Evolutionary conservation across 1,140 invertebrate species (phyloP), one percentile per base, ranked within the genome.

Genomic region (Branchinecta lindahli): DNA sequence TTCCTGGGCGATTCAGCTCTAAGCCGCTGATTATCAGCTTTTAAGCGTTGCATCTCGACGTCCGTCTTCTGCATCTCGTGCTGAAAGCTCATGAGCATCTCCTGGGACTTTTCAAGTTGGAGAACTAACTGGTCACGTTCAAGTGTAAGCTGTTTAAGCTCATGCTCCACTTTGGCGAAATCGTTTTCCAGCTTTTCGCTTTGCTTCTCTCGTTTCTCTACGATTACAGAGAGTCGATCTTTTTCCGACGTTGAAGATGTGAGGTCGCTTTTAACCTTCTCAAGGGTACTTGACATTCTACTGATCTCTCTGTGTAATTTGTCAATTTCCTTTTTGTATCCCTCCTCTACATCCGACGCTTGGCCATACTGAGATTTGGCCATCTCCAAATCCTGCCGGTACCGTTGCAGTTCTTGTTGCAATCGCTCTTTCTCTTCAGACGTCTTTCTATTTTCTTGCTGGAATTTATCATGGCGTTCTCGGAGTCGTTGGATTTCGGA

Each of bases 41-140:
- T 84, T 73, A 89, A 87, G 75, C 87, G 85, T 75, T 92, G 87
- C 45, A 91, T 78, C 77, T 92, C 89, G 44, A 85, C 83, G 79
- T 92, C 90, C 72, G 87, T 87, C 70, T 87, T 84, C 75, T 90
- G 89, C 69, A 94, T 76, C 76, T 94, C 90, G 75, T 91, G 87
- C 78, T 93, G 91, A 86, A 94, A 93, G 78, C 91, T 91, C 79
- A 93, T 87, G 61, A 94, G 78, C 84, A 94, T 92, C 75, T 93
- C 91, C 77, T 94, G 91, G 8, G 89, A 91, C 78, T 94, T 94
- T 78, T 94, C 91, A 75, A 94, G 76, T 77, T 94, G 91, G 68
- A 88, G 85, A 0, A 94, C 90, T 70, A 94, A 78, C 77, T 94
- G 90, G 77, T 94, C 91, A 68, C 91, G 80, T 78, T 94, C 91